These are phyloP conservation scores for Trissolcus brochymenae DNA, from an alignment of 2,888 invertebrate genomes.

Conservation along the genomic window DNA sequence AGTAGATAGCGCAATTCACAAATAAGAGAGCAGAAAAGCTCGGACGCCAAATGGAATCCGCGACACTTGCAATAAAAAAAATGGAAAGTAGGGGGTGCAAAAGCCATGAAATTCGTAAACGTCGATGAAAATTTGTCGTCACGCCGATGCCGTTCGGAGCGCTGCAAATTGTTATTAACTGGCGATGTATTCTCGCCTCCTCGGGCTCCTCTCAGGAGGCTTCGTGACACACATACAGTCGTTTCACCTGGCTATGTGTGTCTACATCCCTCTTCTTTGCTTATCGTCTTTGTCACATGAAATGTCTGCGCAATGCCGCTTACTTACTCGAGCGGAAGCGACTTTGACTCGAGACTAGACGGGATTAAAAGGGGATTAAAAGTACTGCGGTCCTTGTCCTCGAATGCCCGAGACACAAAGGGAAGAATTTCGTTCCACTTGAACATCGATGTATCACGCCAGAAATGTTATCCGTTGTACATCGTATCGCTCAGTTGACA, in stretches of 20 bases:
- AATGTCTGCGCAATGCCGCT: slow-evolving; percentile 52
- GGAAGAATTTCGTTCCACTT: slow-evolving; percentile 50
- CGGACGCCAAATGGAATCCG: slow-evolving; percentile 5
- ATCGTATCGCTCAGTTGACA: slow-evolving; percentile 37
- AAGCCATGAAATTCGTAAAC: slow-evolving; percentile 8
- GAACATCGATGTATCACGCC: slow-evolving; percentile 46
- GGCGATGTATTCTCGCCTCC: slow-evolving; percentile 20
- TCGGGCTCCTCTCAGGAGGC: slow-evolving; percentile 11
- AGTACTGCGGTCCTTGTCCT: slow-evolving; percentile 56
- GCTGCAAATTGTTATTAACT: slow-evolving; percentile 44
- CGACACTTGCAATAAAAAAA: slow-evolving; percentile 10
- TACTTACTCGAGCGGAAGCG: slow-evolving; percentile 53
- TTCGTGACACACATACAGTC: slow-evolving; percentile 20
- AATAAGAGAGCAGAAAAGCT: slow-evolving; percentile 25
- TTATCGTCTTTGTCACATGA: slow-evolving; percentile 46
- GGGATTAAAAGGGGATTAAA: slow-evolving; percentile 63
- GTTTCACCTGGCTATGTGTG: slow-evolving; percentile 30
- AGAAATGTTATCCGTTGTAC: slow-evolving; percentile 42
- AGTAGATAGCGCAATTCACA: slow-evolving; percentile 32
- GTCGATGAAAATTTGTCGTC: slow-evolving; percentile 13
- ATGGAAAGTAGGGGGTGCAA: not conserved
- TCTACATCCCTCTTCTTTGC: slow-evolving; percentile 40
- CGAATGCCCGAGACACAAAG: slow-evolving; percentile 53
- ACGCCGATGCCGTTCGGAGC: slow-evolving; percentile 22
- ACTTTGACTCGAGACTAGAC: slow-evolving; percentile 59